A percentile compares a stretch with the other conserved stretches of the same genome.
These are phyloP conservation scores for Rhamphomyia laevipes DNA, from an alignment of 2,888 invertebrate genomes.

Conservation along the genomic window DNA sequence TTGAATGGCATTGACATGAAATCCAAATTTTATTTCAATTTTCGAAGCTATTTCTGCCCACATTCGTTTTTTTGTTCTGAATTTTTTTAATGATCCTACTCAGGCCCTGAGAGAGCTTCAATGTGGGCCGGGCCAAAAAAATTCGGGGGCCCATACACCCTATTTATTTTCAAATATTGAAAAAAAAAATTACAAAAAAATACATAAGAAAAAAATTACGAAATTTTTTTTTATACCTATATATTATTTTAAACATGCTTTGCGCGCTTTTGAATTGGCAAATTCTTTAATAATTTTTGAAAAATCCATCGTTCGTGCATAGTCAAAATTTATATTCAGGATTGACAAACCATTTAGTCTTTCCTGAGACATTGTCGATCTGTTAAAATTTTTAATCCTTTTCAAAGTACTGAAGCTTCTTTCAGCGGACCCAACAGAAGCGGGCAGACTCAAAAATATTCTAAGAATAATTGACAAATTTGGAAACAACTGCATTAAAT, in stretches of 20 bases:
- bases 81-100: too few species aligned
- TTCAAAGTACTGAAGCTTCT: background rate
- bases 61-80: too few species aligned
- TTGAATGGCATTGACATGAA: too few species aligned
- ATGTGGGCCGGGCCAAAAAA: background rate
- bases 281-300: background rate
- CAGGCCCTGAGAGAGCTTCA: background rate
- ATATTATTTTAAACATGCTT: background rate
- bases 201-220: background rate
- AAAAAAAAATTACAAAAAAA: background rate
- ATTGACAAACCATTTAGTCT: background rate
- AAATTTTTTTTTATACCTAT: background rate
- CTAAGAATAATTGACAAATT: background rate
- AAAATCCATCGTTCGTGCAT: background rate
- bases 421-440: background rate
- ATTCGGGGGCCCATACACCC: background rate
- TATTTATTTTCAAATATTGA: background rate
- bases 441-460: background rate
- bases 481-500: background rate
- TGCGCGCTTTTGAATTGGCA: background rate
- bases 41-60: too few species aligned
- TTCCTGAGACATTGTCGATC: background rate
- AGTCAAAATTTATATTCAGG: background rate
- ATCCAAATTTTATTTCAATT: too few species aligned
- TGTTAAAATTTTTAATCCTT: background rate